Conservation (phyloP, 2,797 vertebrate genomes). For the Cuculus canorus region DNA sequence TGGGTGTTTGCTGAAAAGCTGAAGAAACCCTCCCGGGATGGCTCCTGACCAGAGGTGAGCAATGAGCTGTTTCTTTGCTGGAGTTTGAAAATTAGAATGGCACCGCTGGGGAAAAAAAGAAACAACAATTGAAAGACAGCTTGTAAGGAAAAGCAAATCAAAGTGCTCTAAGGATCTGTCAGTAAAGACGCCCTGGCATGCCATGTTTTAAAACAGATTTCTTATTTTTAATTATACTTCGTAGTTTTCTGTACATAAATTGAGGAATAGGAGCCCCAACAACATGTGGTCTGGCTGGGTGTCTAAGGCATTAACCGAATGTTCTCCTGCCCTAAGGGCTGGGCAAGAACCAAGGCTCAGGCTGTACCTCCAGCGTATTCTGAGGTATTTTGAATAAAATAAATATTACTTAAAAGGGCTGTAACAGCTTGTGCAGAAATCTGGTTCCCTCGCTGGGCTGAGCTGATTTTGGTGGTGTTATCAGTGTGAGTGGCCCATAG, state of each 20-base stretch:
- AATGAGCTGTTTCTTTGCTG: background rate
- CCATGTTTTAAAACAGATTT: background rate
- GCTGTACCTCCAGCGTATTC: background rate
- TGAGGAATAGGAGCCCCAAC: background rate
- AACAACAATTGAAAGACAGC: background rate
- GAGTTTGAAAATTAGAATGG: slow-evolving; percentile 26
- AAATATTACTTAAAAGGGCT: background rate
- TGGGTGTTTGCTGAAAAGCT: background rate
- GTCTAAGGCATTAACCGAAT: background rate
- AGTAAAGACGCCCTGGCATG: background rate
- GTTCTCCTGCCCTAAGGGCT: background rate
- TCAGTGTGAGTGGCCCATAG: background rate
- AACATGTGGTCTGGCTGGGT: background rate
- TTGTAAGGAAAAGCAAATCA: slow-evolving; percentile 39
- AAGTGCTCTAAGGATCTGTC: background rate
- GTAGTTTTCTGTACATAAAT: background rate
- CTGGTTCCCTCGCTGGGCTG: background rate
- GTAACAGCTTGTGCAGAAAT: background rate
- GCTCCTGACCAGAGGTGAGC: background rate
- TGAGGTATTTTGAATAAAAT: background rate
- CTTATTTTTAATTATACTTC: background rate
- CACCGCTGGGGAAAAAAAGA: background rate
- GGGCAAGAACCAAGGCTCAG: background rate
- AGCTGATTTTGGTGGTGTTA: background rate
- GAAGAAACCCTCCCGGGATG: background rate